These are phyloP conservation scores for Holocentrus rufus DNA, from an alignment of 2,797 vertebrate genomes.

Conservation along the genomic window DNA sequence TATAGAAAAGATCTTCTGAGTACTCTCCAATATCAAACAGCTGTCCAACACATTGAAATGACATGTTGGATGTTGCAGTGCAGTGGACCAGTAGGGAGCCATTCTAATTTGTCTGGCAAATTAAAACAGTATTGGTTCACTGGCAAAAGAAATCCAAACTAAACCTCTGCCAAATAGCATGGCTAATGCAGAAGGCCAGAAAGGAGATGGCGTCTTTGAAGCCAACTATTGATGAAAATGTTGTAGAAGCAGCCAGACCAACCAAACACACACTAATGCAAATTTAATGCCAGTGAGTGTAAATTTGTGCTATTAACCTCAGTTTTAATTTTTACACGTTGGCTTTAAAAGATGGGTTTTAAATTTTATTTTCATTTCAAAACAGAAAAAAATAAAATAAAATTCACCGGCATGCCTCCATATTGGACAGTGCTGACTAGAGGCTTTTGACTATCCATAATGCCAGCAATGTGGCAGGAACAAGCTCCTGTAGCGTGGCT, in stretches of 20 bases:
- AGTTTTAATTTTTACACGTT: constrained; percentile 13
- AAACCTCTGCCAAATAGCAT: constrained; percentile 48
- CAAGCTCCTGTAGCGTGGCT: background rate
- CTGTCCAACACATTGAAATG: constrained; percentile 15
- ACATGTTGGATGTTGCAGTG: constrained; percentile 38
- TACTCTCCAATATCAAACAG: constrained; percentile 25
- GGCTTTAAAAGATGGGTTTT: constrained; percentile 19
- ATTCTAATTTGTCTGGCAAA: constrained; percentile 48
- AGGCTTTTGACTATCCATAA: background rate
- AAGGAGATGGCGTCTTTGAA: constrained; percentile 33
- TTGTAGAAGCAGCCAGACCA: constrained; percentile 59
- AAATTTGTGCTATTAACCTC: constrained; percentile 36
- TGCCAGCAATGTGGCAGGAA: constrained; percentile 18
- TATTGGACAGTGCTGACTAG: background rate
- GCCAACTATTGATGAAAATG: constrained; percentile 39
- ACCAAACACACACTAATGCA: constrained; percentile 51
- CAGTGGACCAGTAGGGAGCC: constrained; percentile 27
- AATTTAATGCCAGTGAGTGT: constrained; percentile 26
- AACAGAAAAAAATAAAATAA: background rate
- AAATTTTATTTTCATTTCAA: background rate
- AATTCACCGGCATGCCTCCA: constrained; percentile 4
- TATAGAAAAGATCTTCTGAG: constrained; percentile 15
- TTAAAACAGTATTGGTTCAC: constrained; percentile 42
- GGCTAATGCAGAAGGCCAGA: constrained; percentile 31
- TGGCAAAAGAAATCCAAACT: constrained; percentile 44